Evolutionary conservation across 1,140 invertebrate genomes (phyloP), one percentile per base, ranked within the genome.

Genomic region (Drosophila ironensis): DNA sequence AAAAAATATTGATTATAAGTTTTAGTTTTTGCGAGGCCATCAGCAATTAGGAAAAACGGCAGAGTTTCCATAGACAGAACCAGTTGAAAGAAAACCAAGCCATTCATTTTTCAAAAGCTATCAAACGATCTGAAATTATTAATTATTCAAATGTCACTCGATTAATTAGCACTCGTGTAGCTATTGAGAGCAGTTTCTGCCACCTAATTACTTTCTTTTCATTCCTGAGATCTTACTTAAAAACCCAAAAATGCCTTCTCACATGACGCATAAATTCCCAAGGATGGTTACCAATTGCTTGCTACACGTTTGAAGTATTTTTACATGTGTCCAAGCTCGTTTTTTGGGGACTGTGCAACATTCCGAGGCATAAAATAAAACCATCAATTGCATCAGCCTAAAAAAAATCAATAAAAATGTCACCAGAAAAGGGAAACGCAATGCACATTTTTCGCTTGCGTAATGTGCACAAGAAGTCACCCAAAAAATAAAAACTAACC

Each of bases 371-470:
- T 12, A n/a, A 30, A n/a, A 24, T 14, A 12, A 24, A 5, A 1
- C n/a, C 16, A 24, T 2, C 4, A 25, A 33, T 44, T 63, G 42
- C 60, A 48, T 24, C 12, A 28, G 33, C 41, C 28, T 24, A 19
- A 8, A 28, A 25, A 22, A 47, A 63, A 61, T 28, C 24, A 22
- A 61, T 61, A 17, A 20, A 61, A 38, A 24, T 63, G 56, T 48
- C 56, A 63, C 8, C 41, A 38, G 16, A 54, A 69, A 57, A 37
- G 44, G 35, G 17, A 41, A 68, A 48, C 35, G 1, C 27, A 50
- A 30, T 57, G 24, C 37, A 22, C 16, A 69, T 50, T 70, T 57
- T 37, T 27, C 28, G 17, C 40, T 70, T 70, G 44, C 45, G 66
- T 48, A 70, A 70, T 25, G 28, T 22, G 28, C 20, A 5, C 11